A percentile compares a stretch with the other conserved stretches of the same genome.
phyloP scores from a whole-genome alignment of 2,113 vertebrate genomes.

The Paraplagusia blochii region DNA sequence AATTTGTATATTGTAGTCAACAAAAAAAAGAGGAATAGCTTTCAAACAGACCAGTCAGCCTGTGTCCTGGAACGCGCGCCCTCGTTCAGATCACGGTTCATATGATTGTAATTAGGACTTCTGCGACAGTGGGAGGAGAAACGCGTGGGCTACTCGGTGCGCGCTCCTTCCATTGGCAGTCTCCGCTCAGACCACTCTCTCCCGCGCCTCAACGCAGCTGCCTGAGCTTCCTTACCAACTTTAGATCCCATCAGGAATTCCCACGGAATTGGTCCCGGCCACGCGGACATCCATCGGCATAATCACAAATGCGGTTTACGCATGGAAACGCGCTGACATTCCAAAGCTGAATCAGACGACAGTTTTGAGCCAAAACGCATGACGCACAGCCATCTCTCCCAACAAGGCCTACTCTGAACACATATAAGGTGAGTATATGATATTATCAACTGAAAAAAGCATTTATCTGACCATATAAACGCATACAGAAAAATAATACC shows the following conservation, averaged over 20 bases:
- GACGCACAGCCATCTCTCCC: neutral
- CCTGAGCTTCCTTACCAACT: too few species aligned
- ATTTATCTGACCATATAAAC: too few species aligned
- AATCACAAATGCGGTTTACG: slow-evolving; percentile 13
- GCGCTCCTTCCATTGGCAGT: too few species aligned
- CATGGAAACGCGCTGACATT: slow-evolving; percentile 8
- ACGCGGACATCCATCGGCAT: neutral
- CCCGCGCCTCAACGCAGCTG: too few species aligned
- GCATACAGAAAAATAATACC: too few species aligned
- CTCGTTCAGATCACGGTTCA: neutral
- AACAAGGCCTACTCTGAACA: neutral
- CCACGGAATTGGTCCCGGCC: neutral
- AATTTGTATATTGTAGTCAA: too few species aligned
- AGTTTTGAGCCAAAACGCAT: neutral
- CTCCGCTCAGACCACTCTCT: neutral
- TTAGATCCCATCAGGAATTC: neutral
- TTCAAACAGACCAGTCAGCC: slow-evolving; percentile 25
- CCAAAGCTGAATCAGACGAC: slow-evolving; percentile 5
- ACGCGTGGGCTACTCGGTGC: neutral
- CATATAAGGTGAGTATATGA: slow-evolving; percentile 7
- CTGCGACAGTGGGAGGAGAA: slow-evolving; percentile 22
- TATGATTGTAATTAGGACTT: slow-evolving; percentile 22
- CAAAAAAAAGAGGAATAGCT: neutral
- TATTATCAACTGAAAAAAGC: neutral
- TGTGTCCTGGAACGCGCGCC: slow-evolving; percentile 6